Base-by-base conservation (phyloP, 1,140 invertebrate species). In the Dolichoris vasculosae region DNA sequence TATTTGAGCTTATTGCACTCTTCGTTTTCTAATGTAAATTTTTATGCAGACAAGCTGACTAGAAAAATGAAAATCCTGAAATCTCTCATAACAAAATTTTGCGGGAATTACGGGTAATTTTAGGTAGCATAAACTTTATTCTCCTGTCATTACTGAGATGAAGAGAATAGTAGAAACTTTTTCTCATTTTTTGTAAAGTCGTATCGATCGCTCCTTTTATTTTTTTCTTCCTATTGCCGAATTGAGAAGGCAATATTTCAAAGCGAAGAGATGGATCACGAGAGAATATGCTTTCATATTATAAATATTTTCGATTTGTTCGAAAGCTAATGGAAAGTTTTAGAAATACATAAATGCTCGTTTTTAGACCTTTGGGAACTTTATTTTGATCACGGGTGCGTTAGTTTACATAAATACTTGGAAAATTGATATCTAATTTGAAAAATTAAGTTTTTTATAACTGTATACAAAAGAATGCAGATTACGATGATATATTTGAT, bases 71-170 rank as follows among this genome's bases (percentile, higher is more conserved):
- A 69, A 81, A 76, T 17, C 55, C 55, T 48, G 38, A 83, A 82
- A 82, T 75, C 81, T 51, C 15, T 82, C 67, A 15, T 69, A 81
- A 82, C 64, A 51, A 71, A 71, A 55, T 38, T 17, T 55, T 9
- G 20, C 9, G 23, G 20, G 30, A 13, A 51, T 82, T 38, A 82
- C 23, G 32, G 30, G 55, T 40, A 71, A 30, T 46, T 40, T 17
- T 59, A 9, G 23, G 30, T 77, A 55, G 48, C 59, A 35, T 32
- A 46, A 69, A 82, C 48, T 82, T 82, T 82, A 82, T 82, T 59
- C 9, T 35, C 4, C 13, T 32, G 48, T 17, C 46, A 48, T 40
- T 32, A 15, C 69, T 40, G n/a, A 26, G 43, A 38, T 43, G 7
- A 77, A 78, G 55, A 64, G 59, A 78, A 26, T 51, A 43, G 35